Evolutionary conservation across 2,113 vertebrate species (phyloP), one percentile per base, ranked within the genome.

Genomic region (Coptodon bakossiorum): DNA sequence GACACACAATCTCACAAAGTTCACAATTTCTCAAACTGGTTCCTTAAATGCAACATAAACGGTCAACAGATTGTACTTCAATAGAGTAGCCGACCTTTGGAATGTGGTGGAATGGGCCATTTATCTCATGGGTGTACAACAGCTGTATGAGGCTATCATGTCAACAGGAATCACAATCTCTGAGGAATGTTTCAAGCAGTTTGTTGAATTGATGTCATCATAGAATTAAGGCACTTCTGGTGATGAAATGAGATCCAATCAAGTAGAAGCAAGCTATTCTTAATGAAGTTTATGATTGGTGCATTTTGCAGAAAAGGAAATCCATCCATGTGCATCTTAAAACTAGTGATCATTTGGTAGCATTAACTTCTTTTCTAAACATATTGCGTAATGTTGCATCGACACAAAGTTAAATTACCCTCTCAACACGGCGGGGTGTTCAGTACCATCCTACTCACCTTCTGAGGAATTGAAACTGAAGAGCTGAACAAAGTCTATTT

Each of bases 391-490:
- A 57, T 27, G 54, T 57, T 57, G 22, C 22, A 57, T 8, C 22
- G 6, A 13, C 22, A 56, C 10, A 53, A 52, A 8, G 50, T 5
- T 5, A 53, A 53, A 11, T 53, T 10, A 4, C n/a, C 10, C 24
- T 17, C 56, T 59, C 27, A 59, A 59, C 0, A 9, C 7, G 57
- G 14, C 0, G 3, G 27, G 8, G 14, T 59, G 27, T 59, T 59
- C 27, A 17, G 5, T 17, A 59, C 57, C 1, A 0, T 9, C 14
- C 2, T 19, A 1, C 1, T 61, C 3, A 61, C 29, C 2, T 34
- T 34, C 29, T 61, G 29, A 34, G 57, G 1, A 59, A 31, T 31
- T 59, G 27, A 61, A 61, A 61, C 5, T 61, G 16, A 61, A 31
- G 16, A 61, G 16, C 16, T 34, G 2, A 61, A 34, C 5, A 34